Percentiles rank a stretch among this genome's conserved stretches.
phyloP scores from a whole-genome alignment of 2,888 invertebrate genomes.

The Microctonus aethiopoides region DNA sequence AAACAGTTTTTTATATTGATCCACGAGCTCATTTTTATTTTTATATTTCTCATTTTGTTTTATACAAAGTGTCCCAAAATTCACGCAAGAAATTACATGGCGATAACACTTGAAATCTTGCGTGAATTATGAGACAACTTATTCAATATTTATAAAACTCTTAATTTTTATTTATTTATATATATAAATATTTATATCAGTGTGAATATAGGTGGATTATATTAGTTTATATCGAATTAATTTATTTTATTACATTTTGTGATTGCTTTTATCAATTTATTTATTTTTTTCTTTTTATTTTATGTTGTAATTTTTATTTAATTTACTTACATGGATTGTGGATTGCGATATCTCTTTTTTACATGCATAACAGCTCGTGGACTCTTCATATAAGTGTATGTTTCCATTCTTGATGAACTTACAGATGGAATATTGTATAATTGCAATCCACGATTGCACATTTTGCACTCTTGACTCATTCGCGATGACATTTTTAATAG shows the following conservation, averaged over 20 bases:
- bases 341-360: constrained; percentile 56
- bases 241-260: too few species aligned
- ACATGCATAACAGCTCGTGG: constrained; percentile 58
- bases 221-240: too few species aligned
- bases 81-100: too few species aligned
- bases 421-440: constrained; percentile 51
- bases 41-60: background rate
- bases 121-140: too few species aligned
- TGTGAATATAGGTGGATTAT: too few species aligned
- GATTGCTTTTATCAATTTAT: too few species aligned
- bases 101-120: too few species aligned
- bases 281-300: too few species aligned
- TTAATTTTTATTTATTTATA: too few species aligned
- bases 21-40: background rate
- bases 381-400: constrained; percentile 59
- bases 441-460: constrained; percentile 58
- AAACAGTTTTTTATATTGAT: constrained; percentile 4
- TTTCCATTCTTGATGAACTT: constrained; percentile 46
- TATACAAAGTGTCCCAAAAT: too few species aligned
- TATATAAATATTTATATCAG: too few species aligned
- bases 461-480: constrained; percentile 56
- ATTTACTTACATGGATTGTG: constrained; percentile 46
- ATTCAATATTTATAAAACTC: too few species aligned
- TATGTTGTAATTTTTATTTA: background rate
- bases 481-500: constrained; percentile 54